Evolutionary conservation across 2,888 invertebrate genomes (phyloP), one percentile per base, ranked within the genome.

Genomic region (Phytoseiulus persimilis): DNA sequence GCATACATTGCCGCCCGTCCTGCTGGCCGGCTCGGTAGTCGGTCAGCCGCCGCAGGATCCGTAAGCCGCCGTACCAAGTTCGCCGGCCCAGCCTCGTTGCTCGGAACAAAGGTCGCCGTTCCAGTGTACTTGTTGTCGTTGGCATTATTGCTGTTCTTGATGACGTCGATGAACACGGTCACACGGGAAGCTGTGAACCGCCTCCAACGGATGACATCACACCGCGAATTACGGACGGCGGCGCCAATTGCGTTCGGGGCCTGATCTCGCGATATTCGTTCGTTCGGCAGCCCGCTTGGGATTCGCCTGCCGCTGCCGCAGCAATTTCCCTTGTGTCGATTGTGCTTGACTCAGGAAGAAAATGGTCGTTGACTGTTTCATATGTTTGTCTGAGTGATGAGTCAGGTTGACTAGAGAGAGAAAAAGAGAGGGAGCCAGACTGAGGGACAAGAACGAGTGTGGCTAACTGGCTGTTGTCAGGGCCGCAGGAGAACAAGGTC

Each of bases 1-100:
- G 65, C 65, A 65, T 65, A 65, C 65, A 65, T 65, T 65, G 65
- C 65, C 65, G n/a, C n/a, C n/a, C n/a, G n/a, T n/a, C n/a, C n/a
- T 14, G 9, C 65, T 65, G 9, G 65, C 18, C 65, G 28, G 23
- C 65, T 18, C 5, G 65, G 2, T 18, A 28, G 65, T 18, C 65
- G 18, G 65, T 18, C 65, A 28, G 65, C 65, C 39, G 39, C 39
- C 9, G 3, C 5, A 9, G 39, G 1, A 65, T 65, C 18, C 18
- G 28, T n/a, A n/a, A n/a, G 65, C 65, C 28, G 2, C 65, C 65
- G 28, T 11, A 46, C 14, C 9, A 11, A 46, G 65, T 14, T 14
- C 65, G 65, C 65, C 65, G 65, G 65, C 65, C 65, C 65, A 65
- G 65, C 65, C 65, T 28, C 18, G 65, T 65, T 65, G 65, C 65